Evolutionary conservation across 1,140 invertebrate genomes (phyloP).

Genomic region (Aricia agestis): DNA sequence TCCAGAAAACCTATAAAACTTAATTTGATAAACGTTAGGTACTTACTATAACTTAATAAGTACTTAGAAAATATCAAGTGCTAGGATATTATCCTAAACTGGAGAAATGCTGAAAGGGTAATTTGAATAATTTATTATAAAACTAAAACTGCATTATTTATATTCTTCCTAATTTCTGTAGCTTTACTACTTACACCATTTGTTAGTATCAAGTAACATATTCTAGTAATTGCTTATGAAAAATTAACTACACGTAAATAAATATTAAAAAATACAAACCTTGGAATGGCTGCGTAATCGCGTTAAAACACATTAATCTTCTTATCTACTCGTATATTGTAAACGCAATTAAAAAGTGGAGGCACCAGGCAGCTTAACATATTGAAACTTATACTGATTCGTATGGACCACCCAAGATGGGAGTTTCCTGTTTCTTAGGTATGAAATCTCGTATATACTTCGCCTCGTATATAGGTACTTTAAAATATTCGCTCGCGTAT

Average conservation of each 20-base stretch:
- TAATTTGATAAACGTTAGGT: too few species aligned
- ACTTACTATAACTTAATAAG: too few species aligned
- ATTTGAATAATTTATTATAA: too few species aligned
- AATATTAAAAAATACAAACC: not conserved
- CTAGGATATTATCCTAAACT: too few species aligned
- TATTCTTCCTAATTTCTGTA: too few species aligned
- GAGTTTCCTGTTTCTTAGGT: slow-evolving; percentile 31
- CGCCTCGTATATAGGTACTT: not conserved
- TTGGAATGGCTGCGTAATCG: slow-evolving; percentile 2
- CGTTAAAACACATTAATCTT: not conserved
- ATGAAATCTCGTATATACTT: slow-evolving; percentile 16
- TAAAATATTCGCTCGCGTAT: slow-evolving; percentile 25
- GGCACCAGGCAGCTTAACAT: not conserved
- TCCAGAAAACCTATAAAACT: too few species aligned
- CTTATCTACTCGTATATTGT: not conserved
- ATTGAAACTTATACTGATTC: slow-evolving; percentile 20
- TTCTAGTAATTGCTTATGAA: too few species aligned
- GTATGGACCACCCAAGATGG: slow-evolving; percentile 66
- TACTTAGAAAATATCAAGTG: too few species aligned
- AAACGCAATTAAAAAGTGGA: not conserved
- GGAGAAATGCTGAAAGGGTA: too few species aligned
- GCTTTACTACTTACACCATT: too few species aligned
- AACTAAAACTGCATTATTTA: too few species aligned
- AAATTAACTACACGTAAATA: not conserved
- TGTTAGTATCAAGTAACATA: too few species aligned